Percentiles rank a stretch among this genome's conserved stretches.
phyloP scores from a whole-genome alignment of 2,113 vertebrate genomes.

The Pica pica region DNA sequence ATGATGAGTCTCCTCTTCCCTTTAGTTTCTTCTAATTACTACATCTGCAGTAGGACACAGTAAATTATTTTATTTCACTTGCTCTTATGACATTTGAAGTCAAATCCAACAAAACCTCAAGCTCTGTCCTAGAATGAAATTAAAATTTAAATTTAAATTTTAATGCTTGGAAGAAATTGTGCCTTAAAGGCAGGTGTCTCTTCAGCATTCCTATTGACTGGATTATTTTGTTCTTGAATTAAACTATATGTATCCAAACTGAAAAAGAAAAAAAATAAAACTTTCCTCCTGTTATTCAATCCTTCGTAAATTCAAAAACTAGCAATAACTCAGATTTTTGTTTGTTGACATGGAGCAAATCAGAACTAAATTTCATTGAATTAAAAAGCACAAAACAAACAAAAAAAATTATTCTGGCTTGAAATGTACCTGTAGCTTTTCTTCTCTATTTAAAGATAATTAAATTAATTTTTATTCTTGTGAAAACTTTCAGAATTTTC shows the following conservation, averaged over 20 bases:
- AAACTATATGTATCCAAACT: not conserved
- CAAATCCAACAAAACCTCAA: not conserved
- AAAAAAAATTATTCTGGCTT: not conserved
- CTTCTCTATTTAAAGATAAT: not conserved
- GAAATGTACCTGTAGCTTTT: not conserved
- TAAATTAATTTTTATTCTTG: not conserved
- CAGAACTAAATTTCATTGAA: not conserved
- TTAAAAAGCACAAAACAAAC: not conserved
- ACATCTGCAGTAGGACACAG: not conserved
- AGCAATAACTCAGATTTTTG: not conserved
- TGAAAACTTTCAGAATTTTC: not conserved
- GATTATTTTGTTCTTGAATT: not conserved
- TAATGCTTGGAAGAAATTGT: not conserved
- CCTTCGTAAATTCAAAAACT: not conserved
- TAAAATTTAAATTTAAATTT: not conserved
- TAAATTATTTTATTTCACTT: not conserved
- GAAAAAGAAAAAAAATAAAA: not conserved
- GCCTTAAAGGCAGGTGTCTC: not conserved
- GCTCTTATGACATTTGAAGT: not conserved
- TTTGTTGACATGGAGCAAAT: not conserved
- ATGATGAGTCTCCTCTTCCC: not conserved
- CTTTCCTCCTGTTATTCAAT: not conserved
- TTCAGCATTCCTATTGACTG: not conserved
- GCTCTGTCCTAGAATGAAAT: not conserved
- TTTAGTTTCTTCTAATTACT: not conserved